Evolutionary conservation across 2,797 vertebrate species (phyloP).

Genomic region (Helicolenus hilgendorfi): DNA sequence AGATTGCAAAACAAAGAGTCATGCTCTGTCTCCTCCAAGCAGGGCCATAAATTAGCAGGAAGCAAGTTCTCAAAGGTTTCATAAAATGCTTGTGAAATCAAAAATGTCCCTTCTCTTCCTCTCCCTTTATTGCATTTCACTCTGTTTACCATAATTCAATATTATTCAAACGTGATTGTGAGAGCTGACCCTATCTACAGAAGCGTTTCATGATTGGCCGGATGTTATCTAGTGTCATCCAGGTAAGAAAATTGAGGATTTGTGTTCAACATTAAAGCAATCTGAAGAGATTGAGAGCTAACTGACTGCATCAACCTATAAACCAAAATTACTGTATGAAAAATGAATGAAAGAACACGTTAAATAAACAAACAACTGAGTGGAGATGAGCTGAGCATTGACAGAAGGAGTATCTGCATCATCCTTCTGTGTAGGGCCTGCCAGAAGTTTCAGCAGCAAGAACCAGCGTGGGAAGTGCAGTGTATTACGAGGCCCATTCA

Average conservation of each 20-base stretch:
- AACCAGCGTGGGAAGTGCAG: too few relatives aligned
- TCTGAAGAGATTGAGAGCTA: neutral
- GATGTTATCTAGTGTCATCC: neutral
- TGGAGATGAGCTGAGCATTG: neutral
- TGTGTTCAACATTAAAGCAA: neutral
- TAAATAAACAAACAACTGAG: neutral
- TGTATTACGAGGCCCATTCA: too few relatives aligned
- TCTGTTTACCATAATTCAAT: neutral
- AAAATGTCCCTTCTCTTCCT: neutral
- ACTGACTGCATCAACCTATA: neutral
- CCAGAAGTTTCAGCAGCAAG: neutral
- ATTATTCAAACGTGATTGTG: neutral
- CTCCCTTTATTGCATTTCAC: neutral
- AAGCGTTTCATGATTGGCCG: neutral
- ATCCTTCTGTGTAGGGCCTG: neutral
- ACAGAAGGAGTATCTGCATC: neutral
- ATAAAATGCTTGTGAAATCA: conserved; percentile 10
- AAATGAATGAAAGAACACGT: neutral
- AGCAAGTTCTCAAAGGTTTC: neutral
- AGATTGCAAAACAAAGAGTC: conserved; percentile 2
- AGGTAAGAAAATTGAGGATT: neutral
- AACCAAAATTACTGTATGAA: neutral
- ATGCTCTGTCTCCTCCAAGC: neutral
- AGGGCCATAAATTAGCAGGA: neutral
- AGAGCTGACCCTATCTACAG: neutral